phyloP scores from a whole-genome alignment of 2,113 vertebrate genomes.

The Larimichthys crocea region DNA sequence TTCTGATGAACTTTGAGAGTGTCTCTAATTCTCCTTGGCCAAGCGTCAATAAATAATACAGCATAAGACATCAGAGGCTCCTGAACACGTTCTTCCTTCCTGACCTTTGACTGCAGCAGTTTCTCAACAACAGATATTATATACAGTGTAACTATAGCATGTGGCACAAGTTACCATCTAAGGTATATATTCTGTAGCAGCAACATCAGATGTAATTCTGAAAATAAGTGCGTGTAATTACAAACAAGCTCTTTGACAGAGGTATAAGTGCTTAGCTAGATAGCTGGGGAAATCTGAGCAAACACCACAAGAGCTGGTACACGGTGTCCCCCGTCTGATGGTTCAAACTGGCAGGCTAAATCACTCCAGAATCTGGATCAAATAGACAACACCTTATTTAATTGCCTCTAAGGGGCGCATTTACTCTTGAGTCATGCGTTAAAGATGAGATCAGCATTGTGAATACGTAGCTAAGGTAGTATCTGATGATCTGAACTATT shows the following conservation, averaged over 20 bases:
- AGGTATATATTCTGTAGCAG: background rate
- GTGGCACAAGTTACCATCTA: background rate
- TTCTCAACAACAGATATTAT: background rate
- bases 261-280: conserved; percentile 6
- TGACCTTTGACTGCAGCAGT: too few species aligned
- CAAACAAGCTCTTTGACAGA: background rate
- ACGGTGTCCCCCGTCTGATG: conserved; percentile 1
- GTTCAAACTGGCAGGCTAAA: conserved; percentile 23
- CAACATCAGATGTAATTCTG: conserved; percentile 9
- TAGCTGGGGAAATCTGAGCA: conserved; percentile 37
- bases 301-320: conserved; percentile 25
- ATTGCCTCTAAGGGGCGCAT: conserved; percentile 47
- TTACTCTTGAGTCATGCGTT: conserved; percentile 13
- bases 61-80: too few species aligned
- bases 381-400: conserved; percentile 65
- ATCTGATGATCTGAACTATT: conserved; percentile 43
- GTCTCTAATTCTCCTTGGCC: too few species aligned
- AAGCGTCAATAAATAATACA: too few species aligned
- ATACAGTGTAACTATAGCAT: background rate
- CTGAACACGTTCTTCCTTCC: too few species aligned
- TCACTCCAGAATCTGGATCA: conserved; percentile 54
- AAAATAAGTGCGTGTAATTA: conserved; percentile 22
- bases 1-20: too few species aligned
- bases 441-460: conserved; percentile 25
- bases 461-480: conserved; percentile 22